These are phyloP conservation scores for Amniataba percoides DNA, from an alignment of 2,797 vertebrate species.

Conservation along the genomic window DNA sequence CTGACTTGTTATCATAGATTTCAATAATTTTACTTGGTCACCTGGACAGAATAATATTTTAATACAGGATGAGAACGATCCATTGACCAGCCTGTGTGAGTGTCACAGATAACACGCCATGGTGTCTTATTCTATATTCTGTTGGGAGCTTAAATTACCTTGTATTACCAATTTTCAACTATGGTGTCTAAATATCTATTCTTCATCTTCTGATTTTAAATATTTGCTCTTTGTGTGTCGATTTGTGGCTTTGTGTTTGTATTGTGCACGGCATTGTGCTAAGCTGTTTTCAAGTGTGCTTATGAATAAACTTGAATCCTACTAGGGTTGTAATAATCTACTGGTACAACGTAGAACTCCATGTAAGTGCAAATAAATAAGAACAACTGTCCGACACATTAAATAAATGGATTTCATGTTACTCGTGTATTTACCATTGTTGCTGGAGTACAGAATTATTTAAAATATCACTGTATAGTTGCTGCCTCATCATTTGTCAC, in stretches of 20 bases:
- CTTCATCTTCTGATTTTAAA: neutral
- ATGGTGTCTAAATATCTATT: constrained; percentile 3
- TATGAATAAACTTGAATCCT: neutral
- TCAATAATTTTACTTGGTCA: constrained; percentile 4
- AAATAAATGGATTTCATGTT: neutral
- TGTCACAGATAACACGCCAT: neutral
- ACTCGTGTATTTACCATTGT: neutral
- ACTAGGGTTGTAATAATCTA: neutral
- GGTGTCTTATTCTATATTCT: neutral
- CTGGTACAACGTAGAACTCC: neutral
- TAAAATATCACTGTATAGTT: neutral
- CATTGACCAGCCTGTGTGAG: neutral
- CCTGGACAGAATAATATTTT: neutral
- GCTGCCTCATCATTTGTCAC: neutral
- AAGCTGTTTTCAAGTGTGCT: neutral
- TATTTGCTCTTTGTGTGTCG: neutral
- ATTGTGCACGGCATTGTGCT: neutral
- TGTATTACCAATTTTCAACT: neutral
- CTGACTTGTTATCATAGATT: neutral
- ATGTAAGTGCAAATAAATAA: neutral
- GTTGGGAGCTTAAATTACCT: neutral
- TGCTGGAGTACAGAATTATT: neutral
- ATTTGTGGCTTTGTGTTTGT: constrained; percentile 3
- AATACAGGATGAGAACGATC: neutral
- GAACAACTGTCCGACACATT: neutral